A percentile compares a stretch with the other conserved stretches of the same genome.
Conservation (phyloP, 1,140 invertebrate genomes). For the Zaprionus kolodkinae region DNA sequence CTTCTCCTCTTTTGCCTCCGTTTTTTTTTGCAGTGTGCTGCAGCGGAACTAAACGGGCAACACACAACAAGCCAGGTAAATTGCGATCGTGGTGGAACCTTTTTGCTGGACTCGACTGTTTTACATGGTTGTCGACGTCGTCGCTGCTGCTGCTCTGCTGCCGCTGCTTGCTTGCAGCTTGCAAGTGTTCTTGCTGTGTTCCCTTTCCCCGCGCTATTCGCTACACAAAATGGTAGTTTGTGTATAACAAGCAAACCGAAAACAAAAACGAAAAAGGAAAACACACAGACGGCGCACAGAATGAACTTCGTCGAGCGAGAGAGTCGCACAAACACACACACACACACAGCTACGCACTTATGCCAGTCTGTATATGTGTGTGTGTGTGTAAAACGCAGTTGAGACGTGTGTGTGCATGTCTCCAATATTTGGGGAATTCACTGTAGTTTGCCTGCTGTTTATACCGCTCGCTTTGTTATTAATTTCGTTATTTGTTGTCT, state of each 20-base stretch:
- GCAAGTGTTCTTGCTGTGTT: constrained; percentile 45
- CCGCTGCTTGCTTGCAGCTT: constrained; percentile 34
- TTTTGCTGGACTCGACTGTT: constrained; percentile 52
- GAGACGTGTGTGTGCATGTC: background rate
- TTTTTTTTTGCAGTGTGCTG: constrained; percentile 18
- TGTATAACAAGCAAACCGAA: constrained; percentile 42
- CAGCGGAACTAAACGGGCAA: constrained; percentile 41
- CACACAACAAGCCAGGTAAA: background rate
- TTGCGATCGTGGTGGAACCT: constrained; percentile 6
- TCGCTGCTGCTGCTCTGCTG: background rate
- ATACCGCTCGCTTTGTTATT: constrained; percentile 23
- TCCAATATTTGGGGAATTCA: background rate
- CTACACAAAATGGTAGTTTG: constrained; percentile 50
- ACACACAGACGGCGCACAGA: too few species aligned
- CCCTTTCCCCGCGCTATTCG: constrained; percentile 6
- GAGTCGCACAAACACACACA: background rate
- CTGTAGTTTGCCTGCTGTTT: constrained; percentile 18
- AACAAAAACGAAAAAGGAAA: constrained; percentile 10
- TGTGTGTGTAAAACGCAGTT: background rate
- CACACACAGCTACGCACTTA: background rate
- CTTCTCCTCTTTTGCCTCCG: background rate
- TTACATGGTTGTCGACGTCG: constrained; percentile 25
- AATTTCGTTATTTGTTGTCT: constrained; percentile 28
- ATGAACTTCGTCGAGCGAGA: too few species aligned
- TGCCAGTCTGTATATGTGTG: background rate